phyloP scores from a whole-genome alignment of 2,113 vertebrate species.

The Hoplias malabaricus region DNA sequence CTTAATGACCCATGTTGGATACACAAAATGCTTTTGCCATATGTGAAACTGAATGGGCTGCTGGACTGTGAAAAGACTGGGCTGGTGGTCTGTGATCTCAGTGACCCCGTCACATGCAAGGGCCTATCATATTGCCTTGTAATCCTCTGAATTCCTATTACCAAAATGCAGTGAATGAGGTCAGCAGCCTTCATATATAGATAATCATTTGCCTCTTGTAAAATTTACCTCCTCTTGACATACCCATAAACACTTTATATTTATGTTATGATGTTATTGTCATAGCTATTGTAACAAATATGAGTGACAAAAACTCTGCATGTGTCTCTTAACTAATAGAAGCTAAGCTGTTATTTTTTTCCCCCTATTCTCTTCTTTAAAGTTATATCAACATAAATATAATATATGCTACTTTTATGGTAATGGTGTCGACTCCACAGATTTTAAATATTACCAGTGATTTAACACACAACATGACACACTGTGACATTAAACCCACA shows the following conservation, averaged over 20 bases:
- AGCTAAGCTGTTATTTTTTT: too few species aligned
- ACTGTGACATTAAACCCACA: too few species aligned
- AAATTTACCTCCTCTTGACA: neutral
- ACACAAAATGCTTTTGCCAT: neutral
- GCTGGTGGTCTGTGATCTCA: slow-evolving; percentile 50
- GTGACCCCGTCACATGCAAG: slow-evolving; percentile 61
- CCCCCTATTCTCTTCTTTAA: too few species aligned
- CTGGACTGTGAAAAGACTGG: slow-evolving; percentile 8
- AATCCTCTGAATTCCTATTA: slow-evolving; percentile 44
- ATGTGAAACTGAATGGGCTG: neutral
- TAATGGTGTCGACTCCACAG: too few species aligned
- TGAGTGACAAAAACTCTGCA: too few species aligned
- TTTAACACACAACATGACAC: too few species aligned
- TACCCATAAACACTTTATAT: neutral
- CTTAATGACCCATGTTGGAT: neutral
- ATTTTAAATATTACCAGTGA: too few species aligned
- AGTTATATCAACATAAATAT: too few species aligned
- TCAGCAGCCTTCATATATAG: neutral
- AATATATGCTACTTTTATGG: too few species aligned
- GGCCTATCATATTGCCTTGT: slow-evolving; percentile 64
- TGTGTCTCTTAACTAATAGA: too few species aligned
- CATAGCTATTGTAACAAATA: too few species aligned
- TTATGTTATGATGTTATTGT: too few species aligned
- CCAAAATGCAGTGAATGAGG: slow-evolving; percentile 7
- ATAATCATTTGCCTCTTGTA: neutral